These are phyloP conservation scores for Toxostoma redivivum DNA, from an alignment of 2,113 vertebrate species.

Conservation along the genomic window DNA sequence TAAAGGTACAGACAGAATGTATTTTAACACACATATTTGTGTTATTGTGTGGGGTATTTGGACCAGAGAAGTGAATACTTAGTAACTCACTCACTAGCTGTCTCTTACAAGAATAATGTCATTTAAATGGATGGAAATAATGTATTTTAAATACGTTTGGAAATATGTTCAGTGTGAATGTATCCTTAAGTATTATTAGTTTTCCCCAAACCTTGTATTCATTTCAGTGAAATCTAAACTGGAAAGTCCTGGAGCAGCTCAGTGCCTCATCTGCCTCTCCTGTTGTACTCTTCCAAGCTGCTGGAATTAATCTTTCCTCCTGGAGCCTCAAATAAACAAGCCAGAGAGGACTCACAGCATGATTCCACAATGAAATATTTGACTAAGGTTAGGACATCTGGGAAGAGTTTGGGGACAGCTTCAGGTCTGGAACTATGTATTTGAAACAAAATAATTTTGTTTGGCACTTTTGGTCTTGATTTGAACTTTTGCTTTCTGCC, in stretches of 20 bases:
- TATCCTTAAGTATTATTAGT: not conserved
- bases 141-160: not conserved
- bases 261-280: not conserved
- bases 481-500: constrained; percentile 21
- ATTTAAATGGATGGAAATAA: not conserved
- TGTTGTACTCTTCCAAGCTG: not conserved
- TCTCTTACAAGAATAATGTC: not conserved
- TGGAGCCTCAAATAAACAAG: not conserved
- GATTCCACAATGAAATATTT: not conserved
- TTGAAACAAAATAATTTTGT: constrained; percentile 9
- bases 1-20: not conserved
- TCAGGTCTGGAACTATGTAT: constrained; percentile 28
- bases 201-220: not conserved
- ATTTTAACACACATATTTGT: not conserved
- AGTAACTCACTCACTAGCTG: not conserved
- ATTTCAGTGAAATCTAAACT: not conserved
- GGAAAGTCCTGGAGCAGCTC: not conserved
- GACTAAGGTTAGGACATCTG: constrained; percentile 34
- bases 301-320: not conserved
- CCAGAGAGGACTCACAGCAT: not conserved
- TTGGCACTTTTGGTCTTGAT: constrained; percentile 30
- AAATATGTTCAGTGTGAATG: not conserved
- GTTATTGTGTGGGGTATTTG: not conserved
- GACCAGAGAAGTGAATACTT: not conserved
- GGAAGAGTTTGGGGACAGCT: constrained; percentile 44